Evolutionary conservation across 2,888 invertebrate species (phyloP).

Genomic region (Drosophila merina): DNA sequence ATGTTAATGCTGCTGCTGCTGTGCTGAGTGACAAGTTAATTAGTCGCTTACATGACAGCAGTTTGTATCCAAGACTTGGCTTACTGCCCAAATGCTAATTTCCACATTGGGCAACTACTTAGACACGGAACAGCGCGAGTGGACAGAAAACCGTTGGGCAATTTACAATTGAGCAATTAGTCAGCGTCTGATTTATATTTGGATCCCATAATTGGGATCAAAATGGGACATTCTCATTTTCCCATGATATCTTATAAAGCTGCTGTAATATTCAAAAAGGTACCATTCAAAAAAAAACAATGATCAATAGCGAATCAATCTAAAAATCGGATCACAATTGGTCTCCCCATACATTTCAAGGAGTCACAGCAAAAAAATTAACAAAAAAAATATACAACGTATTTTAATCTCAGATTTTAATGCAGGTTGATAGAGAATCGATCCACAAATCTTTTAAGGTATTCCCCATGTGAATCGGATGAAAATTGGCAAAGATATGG

Average conservation of each 20-base stretch:
- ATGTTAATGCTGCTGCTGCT: conserved; percentile 14
- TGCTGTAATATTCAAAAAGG: no score
- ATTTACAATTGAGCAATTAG: conserved; percentile 67
- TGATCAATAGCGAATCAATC: no score
- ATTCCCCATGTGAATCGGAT: no score
- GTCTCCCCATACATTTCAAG: no score
- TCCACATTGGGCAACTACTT: conserved; percentile 57
- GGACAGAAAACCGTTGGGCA: conserved; percentile 16
- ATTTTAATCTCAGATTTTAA: no score
- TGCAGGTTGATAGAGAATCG: no score
- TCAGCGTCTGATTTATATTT: conserved; percentile 73
- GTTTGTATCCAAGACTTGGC: conserved; percentile 68
- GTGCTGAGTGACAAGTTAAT: conserved; percentile 79
- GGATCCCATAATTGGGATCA: conserved; percentile 29
- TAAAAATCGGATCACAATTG: no score
- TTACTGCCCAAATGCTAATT: conserved; percentile 76
- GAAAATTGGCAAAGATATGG: no score
- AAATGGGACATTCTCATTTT: conserved; percentile 16
- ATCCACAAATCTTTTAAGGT: no score
- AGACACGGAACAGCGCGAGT: conserved; percentile 27
- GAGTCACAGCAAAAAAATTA: no score
- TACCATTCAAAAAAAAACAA: no score
- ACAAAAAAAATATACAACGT: no score
- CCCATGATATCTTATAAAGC: not conserved
- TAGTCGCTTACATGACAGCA: conserved; percentile 81